phyloP scores from a whole-genome alignment of 2,113 vertebrate species.

The Carassius gibelio region DNA sequence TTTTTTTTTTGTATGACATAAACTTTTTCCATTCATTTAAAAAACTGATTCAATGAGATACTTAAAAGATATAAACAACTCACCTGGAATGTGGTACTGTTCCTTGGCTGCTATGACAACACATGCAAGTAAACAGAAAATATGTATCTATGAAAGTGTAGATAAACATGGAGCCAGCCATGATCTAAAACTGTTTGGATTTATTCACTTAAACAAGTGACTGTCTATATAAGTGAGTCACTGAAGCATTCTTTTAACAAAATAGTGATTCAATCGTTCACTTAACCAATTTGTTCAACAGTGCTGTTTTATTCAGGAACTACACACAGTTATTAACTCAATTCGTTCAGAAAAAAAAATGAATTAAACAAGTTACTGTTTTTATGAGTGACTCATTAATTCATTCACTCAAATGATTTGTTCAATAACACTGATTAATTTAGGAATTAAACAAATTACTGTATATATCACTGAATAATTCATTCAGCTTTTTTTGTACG shows the following conservation, averaged over 20 bases:
- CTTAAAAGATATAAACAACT: constrained; percentile 61
- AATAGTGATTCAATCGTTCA: too few species aligned
- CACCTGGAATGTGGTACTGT: constrained; percentile 83
- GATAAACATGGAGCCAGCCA: constrained; percentile 55
- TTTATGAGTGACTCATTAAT: not conserved
- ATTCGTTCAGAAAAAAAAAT: too few species aligned
- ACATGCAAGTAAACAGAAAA: constrained; percentile 53
- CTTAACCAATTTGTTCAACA: too few species aligned
- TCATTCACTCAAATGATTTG: too few species aligned
- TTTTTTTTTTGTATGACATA: not conserved
- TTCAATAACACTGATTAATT: too few species aligned
- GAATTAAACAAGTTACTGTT: not conserved
- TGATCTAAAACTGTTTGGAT: not conserved
- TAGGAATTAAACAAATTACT: not conserved
- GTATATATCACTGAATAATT: not conserved
- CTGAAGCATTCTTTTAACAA: too few species aligned
- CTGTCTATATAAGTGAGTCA: too few species aligned
- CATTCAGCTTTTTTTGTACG: not conserved
- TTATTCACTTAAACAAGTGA: too few species aligned
- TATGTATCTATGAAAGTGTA: not conserved
- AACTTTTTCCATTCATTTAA: not conserved
- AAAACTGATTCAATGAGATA: not conserved
- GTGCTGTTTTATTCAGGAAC: too few species aligned
- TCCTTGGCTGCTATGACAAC: constrained; percentile 82
- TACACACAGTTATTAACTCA: too few species aligned